Percentiles rank a stretch among this genome's conserved stretches.
Conservation (phyloP, 1,140 invertebrate genomes). For the Dendrolimus kikuchii region DNA sequence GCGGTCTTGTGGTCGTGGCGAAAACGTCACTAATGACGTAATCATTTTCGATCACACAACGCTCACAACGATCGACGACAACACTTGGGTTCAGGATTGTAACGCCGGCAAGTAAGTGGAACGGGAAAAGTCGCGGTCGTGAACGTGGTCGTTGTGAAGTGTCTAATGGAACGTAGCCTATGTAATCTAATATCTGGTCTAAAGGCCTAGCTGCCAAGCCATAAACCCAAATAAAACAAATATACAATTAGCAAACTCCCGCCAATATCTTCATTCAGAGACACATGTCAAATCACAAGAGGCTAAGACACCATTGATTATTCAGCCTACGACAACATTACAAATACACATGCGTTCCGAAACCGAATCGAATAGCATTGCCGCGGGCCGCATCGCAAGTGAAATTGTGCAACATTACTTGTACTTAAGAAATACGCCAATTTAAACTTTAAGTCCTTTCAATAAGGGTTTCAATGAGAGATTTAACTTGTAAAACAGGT, state of each 20-base stretch:
- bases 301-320: slow-evolving; percentile 6
- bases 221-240: background rate
- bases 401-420: slow-evolving; percentile 17
- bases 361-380: slow-evolving; percentile 48
- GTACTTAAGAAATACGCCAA: slow-evolving; percentile 3
- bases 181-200: no score
- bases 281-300: slow-evolving; percentile 36
- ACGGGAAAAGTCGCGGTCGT: no score
- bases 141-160: no score
- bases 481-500: background rate
- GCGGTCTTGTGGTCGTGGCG: no score
- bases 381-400: slow-evolving; percentile 47
- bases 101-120: no score
- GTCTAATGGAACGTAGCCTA: no score
- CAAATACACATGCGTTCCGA: slow-evolving; percentile 11
- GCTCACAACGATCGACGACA: no score
- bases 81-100: no score
- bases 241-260: slow-evolving; percentile 15
- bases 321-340: slow-evolving; percentile 6
- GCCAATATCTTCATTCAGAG: slow-evolving; percentile 17
- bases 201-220: no score
- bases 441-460: slow-evolving; percentile 12
- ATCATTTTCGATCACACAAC: no score
- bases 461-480: slow-evolving; percentile 12
- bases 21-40: no score